These are phyloP conservation scores for Lagria hirta DNA, from an alignment of 2,888 invertebrate genomes.

Conservation along the genomic window DNA sequence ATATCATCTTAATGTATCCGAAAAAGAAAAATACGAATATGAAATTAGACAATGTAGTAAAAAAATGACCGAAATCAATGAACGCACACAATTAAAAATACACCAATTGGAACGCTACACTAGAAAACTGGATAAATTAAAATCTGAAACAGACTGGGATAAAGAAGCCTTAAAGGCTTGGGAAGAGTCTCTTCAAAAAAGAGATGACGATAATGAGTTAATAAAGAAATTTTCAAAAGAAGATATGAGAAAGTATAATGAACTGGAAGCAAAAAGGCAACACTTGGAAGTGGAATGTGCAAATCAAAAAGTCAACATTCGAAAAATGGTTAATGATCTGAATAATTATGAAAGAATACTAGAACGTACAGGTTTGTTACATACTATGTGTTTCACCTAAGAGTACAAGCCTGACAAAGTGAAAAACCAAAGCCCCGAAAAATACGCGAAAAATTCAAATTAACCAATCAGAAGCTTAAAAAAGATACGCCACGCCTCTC, in stretches of 20 bases:
- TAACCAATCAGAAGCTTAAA: too few relatives aligned
- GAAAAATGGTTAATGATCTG: constrained; percentile 57
- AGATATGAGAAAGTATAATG: constrained; percentile 68
- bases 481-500: too few relatives aligned
- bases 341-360: constrained; percentile 58
- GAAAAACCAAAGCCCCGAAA: too few relatives aligned
- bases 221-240: constrained; percentile 72
- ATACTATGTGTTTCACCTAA: too few relatives aligned
- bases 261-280: constrained; percentile 60
- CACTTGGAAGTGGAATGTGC: constrained; percentile 56
- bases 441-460: too few relatives aligned
- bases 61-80: constrained; percentile 53
- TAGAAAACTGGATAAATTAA: constrained; percentile 65
- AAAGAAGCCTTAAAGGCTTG: constrained; percentile 68
- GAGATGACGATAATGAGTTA: constrained; percentile 69
- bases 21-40: constrained; percentile 56
- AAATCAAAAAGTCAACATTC: constrained; percentile 52
- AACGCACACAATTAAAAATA: constrained; percentile 54
- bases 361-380: constrained; percentile 42
- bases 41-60: constrained; percentile 57
- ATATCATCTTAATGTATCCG: constrained; percentile 45
- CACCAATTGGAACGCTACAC: constrained; percentile 59
- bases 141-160: constrained; percentile 69
- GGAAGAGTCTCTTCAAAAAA: constrained; percentile 69
- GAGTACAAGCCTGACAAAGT: too few relatives aligned